phyloP scores from a whole-genome alignment of 2,888 invertebrate genomes.

The Synanthedon andrenaeformis region DNA sequence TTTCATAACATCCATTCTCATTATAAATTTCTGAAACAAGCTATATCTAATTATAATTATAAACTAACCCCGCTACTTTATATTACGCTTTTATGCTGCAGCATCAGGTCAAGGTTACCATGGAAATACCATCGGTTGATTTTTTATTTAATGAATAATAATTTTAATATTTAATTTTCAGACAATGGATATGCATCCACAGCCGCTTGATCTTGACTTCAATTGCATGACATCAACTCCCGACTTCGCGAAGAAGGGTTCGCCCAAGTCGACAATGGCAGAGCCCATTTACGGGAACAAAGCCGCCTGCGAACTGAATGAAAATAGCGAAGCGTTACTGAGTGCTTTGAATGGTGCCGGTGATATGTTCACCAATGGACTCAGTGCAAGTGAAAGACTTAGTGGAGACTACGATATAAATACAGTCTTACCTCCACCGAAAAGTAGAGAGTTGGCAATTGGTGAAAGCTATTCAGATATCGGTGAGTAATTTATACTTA shows the following conservation, averaged over 20 bases:
- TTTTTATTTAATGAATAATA: background rate
- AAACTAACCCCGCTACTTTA: no score
- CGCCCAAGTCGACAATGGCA: slow-evolving; percentile 51
- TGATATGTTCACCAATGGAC: slow-evolving; percentile 58
- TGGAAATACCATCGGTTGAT: background rate
- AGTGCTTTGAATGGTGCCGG: slow-evolving; percentile 49
- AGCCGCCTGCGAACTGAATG: slow-evolving; percentile 51
- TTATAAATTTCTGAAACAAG: background rate
- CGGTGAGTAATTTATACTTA: slow-evolving; percentile 29
- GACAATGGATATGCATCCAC: slow-evolving; percentile 58
- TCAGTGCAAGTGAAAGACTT: slow-evolving; percentile 42
- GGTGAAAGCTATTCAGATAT: slow-evolving; percentile 68
- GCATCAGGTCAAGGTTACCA: no score
- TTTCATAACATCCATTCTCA: background rate
- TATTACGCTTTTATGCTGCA: no score
- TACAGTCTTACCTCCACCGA: slow-evolving; percentile 60
- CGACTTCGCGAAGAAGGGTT: slow-evolving; percentile 56
- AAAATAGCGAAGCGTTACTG: slow-evolving; percentile 49
- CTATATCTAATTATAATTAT: no score
- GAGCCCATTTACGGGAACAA: slow-evolving; percentile 66
- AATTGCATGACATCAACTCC: slow-evolving; percentile 59
- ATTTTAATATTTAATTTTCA: slow-evolving; percentile 15
- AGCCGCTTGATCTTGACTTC: slow-evolving; percentile 60
- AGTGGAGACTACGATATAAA: slow-evolving; percentile 65
- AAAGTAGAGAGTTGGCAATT: slow-evolving; percentile 61